Conservation (phyloP, 2,113 vertebrate genomes). For the Apistogramma diplotaenia region DNA sequence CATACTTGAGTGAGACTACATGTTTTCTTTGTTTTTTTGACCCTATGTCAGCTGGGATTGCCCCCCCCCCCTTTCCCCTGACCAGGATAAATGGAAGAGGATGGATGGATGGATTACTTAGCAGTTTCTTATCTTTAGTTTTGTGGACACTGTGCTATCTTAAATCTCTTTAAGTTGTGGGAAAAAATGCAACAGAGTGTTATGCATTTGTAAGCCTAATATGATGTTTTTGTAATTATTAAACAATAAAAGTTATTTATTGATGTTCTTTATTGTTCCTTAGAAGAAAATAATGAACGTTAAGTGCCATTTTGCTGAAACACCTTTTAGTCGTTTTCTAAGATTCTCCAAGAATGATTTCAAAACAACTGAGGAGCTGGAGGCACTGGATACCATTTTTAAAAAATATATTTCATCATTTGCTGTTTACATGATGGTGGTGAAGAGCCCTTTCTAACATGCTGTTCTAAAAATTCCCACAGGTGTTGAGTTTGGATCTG, state of each 20-base stretch:
- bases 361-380: too few species aligned
- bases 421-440: too few species aligned
- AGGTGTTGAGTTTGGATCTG: neutral
- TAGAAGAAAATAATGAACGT: neutral
- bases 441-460: too few species aligned
- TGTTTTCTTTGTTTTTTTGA: neutral
- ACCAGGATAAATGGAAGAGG: too few species aligned
- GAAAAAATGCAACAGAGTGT: fast-evolving
- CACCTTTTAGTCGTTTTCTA: neutral
- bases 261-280: neutral
- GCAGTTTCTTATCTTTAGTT: neutral
- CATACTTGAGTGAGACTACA: neutral
- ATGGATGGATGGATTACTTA: too few species aligned
- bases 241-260: neutral
- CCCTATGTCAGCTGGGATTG: too few species aligned
- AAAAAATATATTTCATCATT: too few species aligned
- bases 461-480: too few species aligned
- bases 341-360: too few species aligned
- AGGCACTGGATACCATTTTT: too few species aligned
- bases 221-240: neutral
- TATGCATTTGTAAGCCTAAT: neutral
- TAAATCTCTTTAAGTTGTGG: neutral
- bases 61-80: too few species aligned
- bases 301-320: neutral
- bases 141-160: neutral